These are phyloP conservation scores for Otolemur garnettii DNA, from an alignment of 2,113 vertebrate genomes.

Conservation along the genomic window DNA sequence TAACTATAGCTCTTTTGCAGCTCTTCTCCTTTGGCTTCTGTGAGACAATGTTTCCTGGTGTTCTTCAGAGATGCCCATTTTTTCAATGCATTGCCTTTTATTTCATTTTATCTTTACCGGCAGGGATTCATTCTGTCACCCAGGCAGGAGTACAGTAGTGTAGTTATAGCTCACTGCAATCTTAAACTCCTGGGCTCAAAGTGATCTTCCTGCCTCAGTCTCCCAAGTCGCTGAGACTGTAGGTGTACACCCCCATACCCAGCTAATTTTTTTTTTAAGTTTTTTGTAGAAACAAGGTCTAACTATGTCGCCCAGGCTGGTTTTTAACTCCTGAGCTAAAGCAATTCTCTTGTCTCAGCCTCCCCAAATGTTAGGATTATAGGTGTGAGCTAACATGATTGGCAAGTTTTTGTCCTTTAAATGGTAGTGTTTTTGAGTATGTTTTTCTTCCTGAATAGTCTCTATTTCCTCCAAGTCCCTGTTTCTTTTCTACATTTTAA, in stretches of 20 bases:
- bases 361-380: neutral
- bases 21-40: slow-evolving; percentile 20
- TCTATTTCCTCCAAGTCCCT: neutral
- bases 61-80: neutral
- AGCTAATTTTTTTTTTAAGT: neutral
- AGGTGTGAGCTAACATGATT: neutral
- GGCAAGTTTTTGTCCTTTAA: neutral
- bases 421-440: neutral
- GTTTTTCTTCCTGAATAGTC: slow-evolving; percentile 29
- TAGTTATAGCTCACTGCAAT: neutral
- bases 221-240: neutral
- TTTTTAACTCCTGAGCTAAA: neutral
- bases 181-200: neutral
- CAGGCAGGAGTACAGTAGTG: neutral
- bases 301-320: neutral
- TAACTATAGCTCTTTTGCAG: neutral
- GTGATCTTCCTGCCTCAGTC: neutral
- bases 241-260: neutral
- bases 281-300: neutral
- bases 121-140: neutral
- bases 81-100: neutral
- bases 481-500: neutral
- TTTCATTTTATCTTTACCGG: neutral
- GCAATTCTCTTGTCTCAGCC: neutral
- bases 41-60: neutral